Percentiles rank a stretch among this genome's conserved stretches.
Conservation (phyloP, 2,888 invertebrate genomes). For the Melinaea marsaeus region DNA sequence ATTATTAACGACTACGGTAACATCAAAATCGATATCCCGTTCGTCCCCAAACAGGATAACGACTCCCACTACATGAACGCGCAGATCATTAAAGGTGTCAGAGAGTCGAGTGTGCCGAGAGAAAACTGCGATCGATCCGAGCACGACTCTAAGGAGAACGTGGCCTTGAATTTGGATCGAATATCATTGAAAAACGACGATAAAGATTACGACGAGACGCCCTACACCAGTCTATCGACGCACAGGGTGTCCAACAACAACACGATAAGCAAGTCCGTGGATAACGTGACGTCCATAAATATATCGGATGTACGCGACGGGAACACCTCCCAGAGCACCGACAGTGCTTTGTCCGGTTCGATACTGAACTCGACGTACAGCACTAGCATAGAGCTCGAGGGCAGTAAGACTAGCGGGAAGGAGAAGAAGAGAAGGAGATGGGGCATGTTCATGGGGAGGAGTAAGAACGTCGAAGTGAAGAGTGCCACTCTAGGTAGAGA, state of each 20-base stretch:
- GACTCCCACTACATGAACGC: conserved; percentile 71
- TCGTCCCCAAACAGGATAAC: conserved; percentile 45
- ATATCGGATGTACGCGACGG: conserved; percentile 46
- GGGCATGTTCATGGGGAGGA: conserved; percentile 83
- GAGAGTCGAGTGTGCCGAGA: conserved; percentile 61
- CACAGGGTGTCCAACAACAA: conserved; percentile 60
- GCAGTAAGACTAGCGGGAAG: conserved; percentile 60
- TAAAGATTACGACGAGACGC: conserved; percentile 63
- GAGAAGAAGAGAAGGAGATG: conserved; percentile 81
- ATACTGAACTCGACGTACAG: conserved; percentile 54
- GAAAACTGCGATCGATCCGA: conserved; percentile 50
- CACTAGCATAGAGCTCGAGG: conserved; percentile 52
- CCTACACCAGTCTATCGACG: conserved; percentile 68
- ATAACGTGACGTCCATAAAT: conserved; percentile 66
- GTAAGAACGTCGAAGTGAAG: conserved; percentile 76
- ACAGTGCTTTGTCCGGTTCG: conserved; percentile 53
- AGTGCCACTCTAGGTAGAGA: conserved; percentile 84
- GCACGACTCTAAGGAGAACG: conserved; percentile 47
- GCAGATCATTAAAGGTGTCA: conserved; percentile 64
- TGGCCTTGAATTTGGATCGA: conserved; percentile 51
- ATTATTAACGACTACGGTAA: conserved; percentile 51
- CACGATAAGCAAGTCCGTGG: conserved; percentile 51
- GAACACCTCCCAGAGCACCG: conserved; percentile 42
- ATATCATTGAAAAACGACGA: conserved; percentile 57
- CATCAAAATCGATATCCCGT: conserved; percentile 41